phyloP scores from a whole-genome alignment of 1,140 invertebrate species.

The Zaprionus lachaisei region DNA sequence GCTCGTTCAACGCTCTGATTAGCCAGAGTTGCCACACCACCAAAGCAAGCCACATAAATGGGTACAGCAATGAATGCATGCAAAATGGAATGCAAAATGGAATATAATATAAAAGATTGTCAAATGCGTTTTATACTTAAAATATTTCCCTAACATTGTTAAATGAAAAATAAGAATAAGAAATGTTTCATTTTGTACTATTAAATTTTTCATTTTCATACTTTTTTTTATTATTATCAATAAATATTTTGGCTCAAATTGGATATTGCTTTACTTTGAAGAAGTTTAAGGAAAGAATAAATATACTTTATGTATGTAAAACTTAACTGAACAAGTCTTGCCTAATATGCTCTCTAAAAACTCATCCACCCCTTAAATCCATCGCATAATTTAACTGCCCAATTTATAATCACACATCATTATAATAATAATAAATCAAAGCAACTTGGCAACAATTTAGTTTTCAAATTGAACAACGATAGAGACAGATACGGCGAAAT shows the following conservation, averaged over 20 bases:
- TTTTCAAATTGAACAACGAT: neutral
- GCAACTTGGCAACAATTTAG: neutral
- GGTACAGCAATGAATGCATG: conserved; percentile 11
- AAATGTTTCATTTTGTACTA: neutral
- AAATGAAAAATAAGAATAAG: neutral
- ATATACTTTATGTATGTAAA: neutral
- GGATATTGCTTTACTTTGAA: no score
- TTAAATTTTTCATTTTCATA: no score
- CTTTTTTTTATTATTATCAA: no score
- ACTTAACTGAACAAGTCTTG: neutral
- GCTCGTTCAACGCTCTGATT: conserved; percentile 14
- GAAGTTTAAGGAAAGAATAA: neutral
- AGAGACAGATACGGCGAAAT: neutral
- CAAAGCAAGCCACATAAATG: neutral
- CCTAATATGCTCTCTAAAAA: neutral
- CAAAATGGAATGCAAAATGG: neutral
- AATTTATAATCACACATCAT: conserved; percentile 1
- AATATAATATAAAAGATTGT: no score
- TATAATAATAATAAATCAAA: conserved; percentile 10
- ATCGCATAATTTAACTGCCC: neutral
- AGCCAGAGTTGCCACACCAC: conserved; percentile 3
- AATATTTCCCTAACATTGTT: neutral
- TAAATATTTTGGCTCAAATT: no score
- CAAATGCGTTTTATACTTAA: neutral
- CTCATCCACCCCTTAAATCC: neutral